Percentiles rank a stretch among this genome's conserved stretches.
Conservation (phyloP, 2,888 invertebrate species). For the Thymelicus acteon region DNA sequence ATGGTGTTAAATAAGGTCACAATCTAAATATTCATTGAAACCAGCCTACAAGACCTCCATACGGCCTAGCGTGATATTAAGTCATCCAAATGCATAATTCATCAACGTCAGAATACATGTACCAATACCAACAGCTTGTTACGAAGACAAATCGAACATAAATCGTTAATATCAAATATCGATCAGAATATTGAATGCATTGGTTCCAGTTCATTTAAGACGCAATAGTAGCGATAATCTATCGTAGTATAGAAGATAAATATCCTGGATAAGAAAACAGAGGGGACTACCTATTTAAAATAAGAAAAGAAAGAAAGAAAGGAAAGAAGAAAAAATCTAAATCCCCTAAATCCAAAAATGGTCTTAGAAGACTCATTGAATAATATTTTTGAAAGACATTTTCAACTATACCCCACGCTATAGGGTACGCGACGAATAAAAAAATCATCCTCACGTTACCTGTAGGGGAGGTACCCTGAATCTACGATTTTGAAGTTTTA, state of each 20-base stretch:
- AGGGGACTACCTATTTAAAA: too few species aligned
- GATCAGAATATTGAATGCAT: constrained; percentile 23
- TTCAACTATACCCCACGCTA: too few species aligned
- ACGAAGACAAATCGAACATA: constrained; percentile 35
- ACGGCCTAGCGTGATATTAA: constrained; percentile 3
- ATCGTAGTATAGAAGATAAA: background rate
- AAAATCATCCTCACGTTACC: too few species aligned
- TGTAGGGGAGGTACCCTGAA: too few species aligned
- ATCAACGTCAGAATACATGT: constrained; percentile 22
- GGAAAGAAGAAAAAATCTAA: too few species aligned
- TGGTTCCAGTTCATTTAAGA: constrained; percentile 17
- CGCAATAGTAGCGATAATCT: background rate
- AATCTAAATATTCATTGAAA: constrained; percentile 4
- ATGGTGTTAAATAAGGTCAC: background rate
- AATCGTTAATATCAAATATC: constrained; percentile 32
- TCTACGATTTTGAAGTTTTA: too few species aligned
- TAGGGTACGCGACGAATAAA: too few species aligned
- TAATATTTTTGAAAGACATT: too few species aligned
- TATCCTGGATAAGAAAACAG: too few species aligned
- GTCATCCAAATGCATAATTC: constrained; percentile 26
- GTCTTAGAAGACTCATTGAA: too few species aligned
- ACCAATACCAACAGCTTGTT: constrained; percentile 16
- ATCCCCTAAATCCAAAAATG: too few species aligned
- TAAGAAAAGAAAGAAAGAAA: too few species aligned
- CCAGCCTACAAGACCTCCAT: constrained; percentile 7